phyloP scores from a whole-genome alignment of 2,113 vertebrate genomes.

The Nymphicus hollandicus region DNA sequence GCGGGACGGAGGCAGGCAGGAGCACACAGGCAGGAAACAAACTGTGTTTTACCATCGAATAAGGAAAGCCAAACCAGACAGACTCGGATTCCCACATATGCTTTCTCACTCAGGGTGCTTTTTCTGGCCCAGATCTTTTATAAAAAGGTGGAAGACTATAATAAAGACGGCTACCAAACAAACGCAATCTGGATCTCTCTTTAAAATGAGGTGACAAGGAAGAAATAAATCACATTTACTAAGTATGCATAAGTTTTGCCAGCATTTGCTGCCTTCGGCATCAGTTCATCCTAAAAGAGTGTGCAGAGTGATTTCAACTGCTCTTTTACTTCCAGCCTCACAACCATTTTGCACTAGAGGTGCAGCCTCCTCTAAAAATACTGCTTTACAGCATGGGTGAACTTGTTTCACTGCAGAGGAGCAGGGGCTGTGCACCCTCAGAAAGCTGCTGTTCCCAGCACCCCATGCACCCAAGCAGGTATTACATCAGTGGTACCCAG shows the following conservation, averaged over 20 bases:
- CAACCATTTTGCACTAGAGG: neutral
- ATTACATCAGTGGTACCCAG: neutral
- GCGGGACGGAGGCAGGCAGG: neutral
- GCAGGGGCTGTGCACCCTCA: neutral
- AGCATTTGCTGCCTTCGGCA: neutral
- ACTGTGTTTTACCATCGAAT: neutral
- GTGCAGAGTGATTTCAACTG: rapidly evolving
- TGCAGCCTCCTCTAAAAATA: neutral
- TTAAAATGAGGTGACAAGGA: neutral
- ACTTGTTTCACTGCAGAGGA: neutral
- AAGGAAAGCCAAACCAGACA: neutral
- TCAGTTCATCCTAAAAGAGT: neutral
- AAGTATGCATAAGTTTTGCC: neutral
- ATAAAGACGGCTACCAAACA: neutral
- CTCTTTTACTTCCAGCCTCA: neutral
- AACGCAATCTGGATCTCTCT: neutral
- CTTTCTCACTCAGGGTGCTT: neutral
- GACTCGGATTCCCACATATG: neutral
- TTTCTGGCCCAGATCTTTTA: neutral
- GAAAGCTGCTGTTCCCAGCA: neutral
- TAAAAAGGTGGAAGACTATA: neutral
- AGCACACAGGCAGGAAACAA: constrained; percentile 13
- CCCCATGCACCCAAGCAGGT: neutral
- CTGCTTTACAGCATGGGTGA: neutral
- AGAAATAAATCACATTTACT: neutral